Conservation (phyloP, 2,797 vertebrate species). For the Remorina albescens region DNA sequence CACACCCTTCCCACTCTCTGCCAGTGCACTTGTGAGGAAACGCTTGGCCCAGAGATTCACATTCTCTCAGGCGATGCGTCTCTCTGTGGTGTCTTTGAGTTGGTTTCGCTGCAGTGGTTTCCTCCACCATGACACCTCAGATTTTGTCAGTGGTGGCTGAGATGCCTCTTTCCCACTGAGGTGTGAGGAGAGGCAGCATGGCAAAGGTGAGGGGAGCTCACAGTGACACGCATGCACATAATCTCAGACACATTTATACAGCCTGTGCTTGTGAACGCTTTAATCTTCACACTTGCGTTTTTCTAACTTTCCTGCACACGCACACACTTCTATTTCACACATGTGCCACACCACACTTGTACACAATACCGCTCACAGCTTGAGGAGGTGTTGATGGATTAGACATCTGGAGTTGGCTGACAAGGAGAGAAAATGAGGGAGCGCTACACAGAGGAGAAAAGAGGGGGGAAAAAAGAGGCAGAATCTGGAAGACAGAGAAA, state of each 20-base stretch:
- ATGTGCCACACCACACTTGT: constrained; percentile 53
- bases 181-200: constrained; percentile 80
- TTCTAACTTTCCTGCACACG: constrained; percentile 57
- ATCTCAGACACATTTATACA: constrained; percentile 66
- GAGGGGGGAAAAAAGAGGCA: constrained; percentile 35
- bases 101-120: constrained; percentile 60
- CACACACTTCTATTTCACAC: constrained; percentile 47
- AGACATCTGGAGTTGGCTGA: constrained; percentile 87
- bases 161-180: constrained; percentile 72
- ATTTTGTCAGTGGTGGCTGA: constrained; percentile 77
- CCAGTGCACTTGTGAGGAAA: constrained; percentile 61
- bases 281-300: constrained; percentile 69
- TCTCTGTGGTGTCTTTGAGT: constrained; percentile 58
- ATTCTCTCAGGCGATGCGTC: constrained; percentile 63
- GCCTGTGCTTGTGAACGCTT: constrained; percentile 56
- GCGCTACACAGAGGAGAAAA: constrained; percentile 65
- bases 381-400: constrained; percentile 88
- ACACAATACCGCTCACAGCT: constrained; percentile 79
- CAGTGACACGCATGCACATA: constrained; percentile 69
- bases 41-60: constrained; percentile 64
- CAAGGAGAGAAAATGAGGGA: constrained; percentile 79
- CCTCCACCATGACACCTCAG: constrained; percentile 78
- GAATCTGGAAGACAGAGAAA: constrained; percentile 61
- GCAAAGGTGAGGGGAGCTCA: constrained; percentile 77
- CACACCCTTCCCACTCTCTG: constrained; percentile 66